Evolutionary conservation across 2,888 invertebrate genomes (phyloP), one percentile per base, ranked within the genome.

Genomic region (Malacosoma neustria): DNA sequence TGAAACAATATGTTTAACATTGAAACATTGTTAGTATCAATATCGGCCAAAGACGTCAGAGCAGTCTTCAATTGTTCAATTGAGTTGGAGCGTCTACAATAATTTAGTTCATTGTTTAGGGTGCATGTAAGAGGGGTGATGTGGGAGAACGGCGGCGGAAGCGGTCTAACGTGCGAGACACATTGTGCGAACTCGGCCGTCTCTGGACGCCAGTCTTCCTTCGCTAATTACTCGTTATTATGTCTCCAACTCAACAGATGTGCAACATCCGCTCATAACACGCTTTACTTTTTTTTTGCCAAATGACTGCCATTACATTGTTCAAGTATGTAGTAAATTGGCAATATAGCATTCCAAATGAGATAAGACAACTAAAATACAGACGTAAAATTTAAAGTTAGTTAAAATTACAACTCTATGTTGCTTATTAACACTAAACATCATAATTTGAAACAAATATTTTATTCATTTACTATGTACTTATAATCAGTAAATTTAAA

Each of bases 171-270:
- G 77, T 81, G 82, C 61, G 60, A 56, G 64, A 65, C 82, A 84
- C 82, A 82, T 80, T 80, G 82, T 82, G 84, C 79, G 84, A 82
- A 80, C 68, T 57, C 59, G 48, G 44, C 43, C 57, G 56, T 40
- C 48, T 43, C 59, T 61, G 61, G 63, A 60, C 61, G 50, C 40
- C 59, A 52, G 57, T 62, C 62, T 66, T 69, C 65, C 63, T 70
- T 72, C 56, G 72, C 76, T 82, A 84, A 84, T 84, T 81, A 75
- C 76, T 72, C 67, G 66, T 76, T 74, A 79, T 77, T 76, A 72
- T 74, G 76, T 72, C 76, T 71, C 72, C 71, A 65, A 67, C 57
- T 55, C 69, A 75, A 72, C 85, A 84, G 74, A 84, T 85, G 85
- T 75, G 74, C 71, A 63, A 80, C 85, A 85, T 85, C 85, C 85